Base-by-base conservation (phyloP, 2,113 vertebrate species). In the Penelope pileata region DNA sequence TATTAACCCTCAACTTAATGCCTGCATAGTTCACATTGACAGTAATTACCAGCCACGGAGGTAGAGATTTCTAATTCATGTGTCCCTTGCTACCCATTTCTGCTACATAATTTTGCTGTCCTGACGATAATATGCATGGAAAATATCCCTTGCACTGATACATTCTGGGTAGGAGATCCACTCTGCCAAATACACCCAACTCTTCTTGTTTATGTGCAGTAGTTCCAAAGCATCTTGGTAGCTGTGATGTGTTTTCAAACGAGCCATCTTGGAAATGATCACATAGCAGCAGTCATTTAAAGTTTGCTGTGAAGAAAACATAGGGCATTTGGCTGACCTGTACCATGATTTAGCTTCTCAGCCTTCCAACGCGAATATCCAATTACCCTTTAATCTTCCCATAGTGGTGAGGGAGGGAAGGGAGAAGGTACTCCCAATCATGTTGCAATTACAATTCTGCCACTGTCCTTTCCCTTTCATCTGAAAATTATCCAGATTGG, bases 301-400 rank as follows among this genome's bases (percentile, higher is more conserved):
- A 91, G 59, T 94, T 88, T 77, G 29, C 51, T 51, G 34, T 88
- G 90, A 95, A 75, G 40, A 82, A 88, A 91, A 79, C 73, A 26
- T 7, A 47, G 72, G 89, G 32, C 56, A 29, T 72, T 69, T 51
- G 59, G 30, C 68, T 94, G 66, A 88, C 40, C n/a, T 59, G 59
- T 16, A 42, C 47, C 60, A 47, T 89, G 88, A 89, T 84, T 82
- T 53, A 54, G 73, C 38, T 74, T 64, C 80, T 90, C 83, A 84
- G 86, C 21, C 48, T 81, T 86, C 36, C 48, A 78, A 6, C 22
- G 10, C 72, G 91, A 92, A 93, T 91, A 92, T 86, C 81, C 91
- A 93, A 75, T 86, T 92, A 92, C 17, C 12, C 59, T 56, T 92
- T 82, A 51, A 53, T 91, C 80, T 72, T 86, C 60, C 68, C 23